These are phyloP conservation scores for Gortyna flavago DNA, from an alignment of 2,888 invertebrate species.

Conservation along the genomic window DNA sequence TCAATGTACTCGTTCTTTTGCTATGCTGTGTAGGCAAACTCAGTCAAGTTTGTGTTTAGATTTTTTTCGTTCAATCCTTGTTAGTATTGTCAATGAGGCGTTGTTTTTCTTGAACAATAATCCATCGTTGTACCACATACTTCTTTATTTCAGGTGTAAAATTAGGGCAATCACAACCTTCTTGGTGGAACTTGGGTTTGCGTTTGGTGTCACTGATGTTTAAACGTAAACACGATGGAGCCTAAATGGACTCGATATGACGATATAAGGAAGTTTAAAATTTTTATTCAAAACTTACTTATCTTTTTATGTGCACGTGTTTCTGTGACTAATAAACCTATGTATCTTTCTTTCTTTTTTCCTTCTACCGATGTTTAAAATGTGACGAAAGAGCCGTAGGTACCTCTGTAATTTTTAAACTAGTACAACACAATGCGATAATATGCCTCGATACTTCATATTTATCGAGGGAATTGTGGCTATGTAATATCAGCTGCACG, in stretches of 20 bases:
- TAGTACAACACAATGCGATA: neutral
- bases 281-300: too few species aligned
- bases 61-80: conserved; percentile 8
- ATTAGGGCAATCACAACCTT: neutral
- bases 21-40: conserved; percentile 1
- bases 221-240: too few species aligned
- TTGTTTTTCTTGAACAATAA: neutral
- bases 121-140: neutral
- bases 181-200: neutral
- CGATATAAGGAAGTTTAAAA: neutral
- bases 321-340: too few species aligned
- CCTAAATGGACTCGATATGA: neutral
- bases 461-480: neutral
- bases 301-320: too few species aligned
- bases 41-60: conserved; percentile 7
- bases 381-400: too few species aligned
- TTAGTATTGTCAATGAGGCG: neutral
- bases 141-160: neutral
- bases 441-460: neutral
- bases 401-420: too few species aligned
- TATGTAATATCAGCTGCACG: neutral
- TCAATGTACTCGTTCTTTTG: conserved; percentile 33
- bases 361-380: neutral
- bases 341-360: too few species aligned
- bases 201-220: neutral